Base-by-base conservation (phyloP, 1,140 invertebrate species). In the Drosophila orena region DNA sequence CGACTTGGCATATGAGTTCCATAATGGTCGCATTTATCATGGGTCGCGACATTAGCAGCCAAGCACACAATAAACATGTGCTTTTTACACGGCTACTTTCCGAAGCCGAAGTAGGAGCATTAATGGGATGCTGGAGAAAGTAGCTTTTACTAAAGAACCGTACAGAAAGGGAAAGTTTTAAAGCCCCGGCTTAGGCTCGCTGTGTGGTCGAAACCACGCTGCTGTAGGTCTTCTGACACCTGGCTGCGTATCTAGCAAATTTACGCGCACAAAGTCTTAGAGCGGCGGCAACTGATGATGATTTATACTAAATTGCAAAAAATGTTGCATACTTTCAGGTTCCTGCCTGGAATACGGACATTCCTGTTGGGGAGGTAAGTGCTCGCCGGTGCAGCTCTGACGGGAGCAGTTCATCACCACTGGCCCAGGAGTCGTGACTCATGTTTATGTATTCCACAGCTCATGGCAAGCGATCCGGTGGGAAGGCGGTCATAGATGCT, bases 341-440 rank as follows among this genome's bases (percentile, higher is more conserved):
- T 92, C 91, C 54, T 92, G 91, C 40, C 43, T 92, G 81, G 91
- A 92, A 85, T 92, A 92, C 66, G 91, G 91, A 73, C 91, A 92
- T 53, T 92, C 91, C 1, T 92, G 91, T 58, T 92, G 91, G 91
- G 91, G 91, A 50, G 91, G 91, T 92, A 77, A 90, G 91, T 90
- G 52, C 3, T 12, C 12, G 4, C 34, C 12, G n/a, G 38, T 53
- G 43, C 38, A n/a, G 15, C 14, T 14, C 30, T 20, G 34, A 43
- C 12, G 64, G 20, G 2, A 35, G 37, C 30, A 42, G 47, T 65
- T 75, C 15, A 42, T 57, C 35, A 46, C 10, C 46, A 6, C 27
- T 35, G n/a, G 8, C n/a, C 38, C 3, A 14, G 38, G 11, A 30
- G 22, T 55, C 3, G n/a, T n/a, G 15, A 34, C 3, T 60, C 15